These are phyloP conservation scores for Aethina tumida DNA, from an alignment of 1,140 invertebrate species.

Conservation along the genomic window DNA sequence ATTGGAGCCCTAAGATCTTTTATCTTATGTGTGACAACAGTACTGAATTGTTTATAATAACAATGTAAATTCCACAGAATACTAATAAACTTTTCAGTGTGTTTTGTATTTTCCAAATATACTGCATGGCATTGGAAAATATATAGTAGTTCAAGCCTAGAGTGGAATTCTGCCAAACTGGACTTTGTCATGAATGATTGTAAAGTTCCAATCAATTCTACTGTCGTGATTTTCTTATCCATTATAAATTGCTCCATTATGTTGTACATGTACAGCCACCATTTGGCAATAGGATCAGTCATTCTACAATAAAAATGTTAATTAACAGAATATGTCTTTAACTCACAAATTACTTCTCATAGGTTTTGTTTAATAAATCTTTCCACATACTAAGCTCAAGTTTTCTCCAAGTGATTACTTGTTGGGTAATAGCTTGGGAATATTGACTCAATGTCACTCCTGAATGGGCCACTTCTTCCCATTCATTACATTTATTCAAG, in stretches of 20 bases:
- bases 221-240: conserved; percentile 17
- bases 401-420: conserved; percentile 86
- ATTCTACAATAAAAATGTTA: conserved; percentile 38
- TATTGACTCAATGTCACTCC: conserved; percentile 71
- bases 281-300: conserved; percentile 57
- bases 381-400: conserved; percentile 84
- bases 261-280: conserved; percentile 85
- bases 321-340: conserved; percentile 4
- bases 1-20: conserved; percentile 62
- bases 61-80: conserved; percentile 78
- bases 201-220: conserved; percentile 46
- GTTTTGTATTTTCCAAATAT: conserved; percentile 38
- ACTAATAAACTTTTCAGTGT: conserved; percentile 46
- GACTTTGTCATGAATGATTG: conserved; percentile 80
- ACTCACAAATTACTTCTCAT: conserved; percentile 32
- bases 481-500: conserved; percentile 73
- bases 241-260: conserved; percentile 35
- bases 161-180: conserved; percentile 70
- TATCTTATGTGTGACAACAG: conserved; percentile 53
- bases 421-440: conserved; percentile 58
- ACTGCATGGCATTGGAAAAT: conserved; percentile 67
- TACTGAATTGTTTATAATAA: conserved; percentile 75
- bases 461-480: conserved; percentile 84
- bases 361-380: conserved; percentile 56
- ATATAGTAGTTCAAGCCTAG: conserved; percentile 67